Evolutionary conservation across 2,113 vertebrate genomes (phyloP), one percentile per base, ranked within the genome.

Genomic region (Plecturocebus donacophilus): DNA sequence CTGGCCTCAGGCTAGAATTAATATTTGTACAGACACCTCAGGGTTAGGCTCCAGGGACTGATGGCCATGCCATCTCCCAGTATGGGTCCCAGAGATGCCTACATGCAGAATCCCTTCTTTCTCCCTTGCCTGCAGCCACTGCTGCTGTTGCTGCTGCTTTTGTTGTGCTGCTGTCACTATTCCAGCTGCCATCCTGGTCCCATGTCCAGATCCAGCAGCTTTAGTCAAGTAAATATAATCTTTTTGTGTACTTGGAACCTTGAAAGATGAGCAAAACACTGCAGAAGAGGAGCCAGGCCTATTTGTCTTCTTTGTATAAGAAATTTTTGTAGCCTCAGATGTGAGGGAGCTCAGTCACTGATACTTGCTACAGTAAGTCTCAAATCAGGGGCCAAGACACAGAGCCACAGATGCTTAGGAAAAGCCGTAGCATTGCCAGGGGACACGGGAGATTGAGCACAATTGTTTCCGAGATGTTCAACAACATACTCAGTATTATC

Each of bases 201-300:
- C 35, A 80, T 76, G 70, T 87, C 35, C 81, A 27, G 30, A 45
- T 27, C 52, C 17, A 32, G 45, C 19, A 84, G 58, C 64, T 19
- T 73, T 32, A 3, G 49, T 70, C 42, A 71, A 42, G 75, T 45
- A 75, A 91, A 87, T 21, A 84, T 2, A 80, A n/a, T 90, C 61
- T 38, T 86, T 75, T 54, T 90, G 40, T 77, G 49, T 23, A 66
- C 20, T 45, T n/a, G 49, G 85, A 35, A 66, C 38, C 76, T 94
- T 96, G 70, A 61, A 70, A 70, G 52, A 52, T 76, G 20, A 96
- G 23, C 83, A 92, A 70, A 87, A 76, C 64, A 35, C 42, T 87
- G 30, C 80, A 70, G 68, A 75, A 76, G 38, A 90, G 42, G 64
- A 88, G 76, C 45, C 71, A 47, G 7, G 7, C 58, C 52, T 96